These are phyloP conservation scores for Melanchra persicariae DNA, from an alignment of 2,888 invertebrate genomes.

Conservation along the genomic window DNA sequence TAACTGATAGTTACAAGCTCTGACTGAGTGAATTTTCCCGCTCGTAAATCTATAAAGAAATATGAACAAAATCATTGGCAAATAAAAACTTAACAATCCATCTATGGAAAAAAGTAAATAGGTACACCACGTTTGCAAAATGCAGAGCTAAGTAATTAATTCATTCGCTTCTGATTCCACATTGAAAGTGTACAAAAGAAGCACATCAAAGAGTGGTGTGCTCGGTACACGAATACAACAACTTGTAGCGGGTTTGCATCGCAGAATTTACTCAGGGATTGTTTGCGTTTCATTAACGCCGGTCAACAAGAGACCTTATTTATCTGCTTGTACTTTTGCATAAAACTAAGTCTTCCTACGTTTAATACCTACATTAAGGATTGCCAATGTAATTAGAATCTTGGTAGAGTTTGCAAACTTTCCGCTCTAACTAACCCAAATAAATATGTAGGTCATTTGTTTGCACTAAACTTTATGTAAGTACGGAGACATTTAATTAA, in stretches of 20 bases:
- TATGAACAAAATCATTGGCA: slow-evolving; percentile 8
- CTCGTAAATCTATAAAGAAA: background rate
- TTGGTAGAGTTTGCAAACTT: slow-evolving; percentile 47
- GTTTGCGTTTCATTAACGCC: slow-evolving; percentile 86
- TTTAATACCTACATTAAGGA: slow-evolving; percentile 55
- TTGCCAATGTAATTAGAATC: slow-evolving; percentile 54
- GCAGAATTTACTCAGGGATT: slow-evolving; percentile 78
- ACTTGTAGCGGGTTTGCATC: slow-evolving; percentile 76
- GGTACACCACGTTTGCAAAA: slow-evolving; percentile 15
- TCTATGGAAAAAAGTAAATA: slow-evolving; percentile 6
- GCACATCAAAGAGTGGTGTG: slow-evolving; percentile 55
- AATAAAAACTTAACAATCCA: slow-evolving; percentile 9
- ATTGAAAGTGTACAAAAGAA: slow-evolving; percentile 57
- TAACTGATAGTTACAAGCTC: slow-evolving; percentile 34
- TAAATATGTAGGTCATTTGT: slow-evolving; percentile 57
- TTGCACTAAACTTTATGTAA: slow-evolving; percentile 47
- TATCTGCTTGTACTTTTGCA: slow-evolving; percentile 75
- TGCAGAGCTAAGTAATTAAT: slow-evolving; percentile 54
- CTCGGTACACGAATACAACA: slow-evolving; percentile 55
- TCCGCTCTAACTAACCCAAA: slow-evolving; percentile 44
- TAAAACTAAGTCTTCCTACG: slow-evolving; percentile 59
- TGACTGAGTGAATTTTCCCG: background rate
- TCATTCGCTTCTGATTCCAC: slow-evolving; percentile 53
- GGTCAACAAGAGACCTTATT: slow-evolving; percentile 85
- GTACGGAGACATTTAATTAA: slow-evolving; percentile 53